Percentiles rank a stretch among this genome's conserved stretches.
Evolutionary conservation across 2,113 vertebrate species (phyloP).

Genomic region (Neodon shergylaensis): DNA sequence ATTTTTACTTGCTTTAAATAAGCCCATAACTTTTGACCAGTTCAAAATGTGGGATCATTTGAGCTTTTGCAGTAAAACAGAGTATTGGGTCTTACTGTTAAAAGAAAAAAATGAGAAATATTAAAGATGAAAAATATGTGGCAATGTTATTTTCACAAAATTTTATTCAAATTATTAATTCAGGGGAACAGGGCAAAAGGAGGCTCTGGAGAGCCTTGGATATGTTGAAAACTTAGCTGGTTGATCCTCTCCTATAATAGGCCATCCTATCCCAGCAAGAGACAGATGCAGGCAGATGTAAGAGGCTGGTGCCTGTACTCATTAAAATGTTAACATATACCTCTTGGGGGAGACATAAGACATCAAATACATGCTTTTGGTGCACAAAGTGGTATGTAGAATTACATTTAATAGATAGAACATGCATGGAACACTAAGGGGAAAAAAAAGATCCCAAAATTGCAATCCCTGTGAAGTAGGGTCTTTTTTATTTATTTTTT

Average conservation of each 20-base stretch:
- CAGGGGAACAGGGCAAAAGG: background rate
- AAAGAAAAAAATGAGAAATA: slow-evolving; percentile 44
- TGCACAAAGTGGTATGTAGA: background rate
- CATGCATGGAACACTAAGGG: background rate
- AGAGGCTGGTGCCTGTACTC: background rate
- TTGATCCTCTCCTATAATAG: too few species aligned
- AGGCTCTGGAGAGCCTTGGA: background rate
- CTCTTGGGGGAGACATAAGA: background rate
- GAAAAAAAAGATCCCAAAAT: background rate
- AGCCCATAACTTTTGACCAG: background rate
- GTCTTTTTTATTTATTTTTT: too few species aligned
- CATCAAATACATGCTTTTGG: background rate
- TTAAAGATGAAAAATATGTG: background rate
- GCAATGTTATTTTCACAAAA: background rate
- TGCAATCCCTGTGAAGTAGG: too few species aligned
- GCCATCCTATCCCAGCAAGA: background rate
- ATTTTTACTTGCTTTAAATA: background rate
- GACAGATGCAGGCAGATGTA: background rate
- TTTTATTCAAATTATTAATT: background rate
- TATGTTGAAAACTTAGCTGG: background rate
- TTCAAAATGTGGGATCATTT: background rate
- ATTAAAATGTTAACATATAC: background rate
- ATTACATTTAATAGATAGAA: background rate
- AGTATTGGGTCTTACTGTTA: background rate
- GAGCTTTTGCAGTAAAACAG: background rate